A percentile compares a stretch with the other conserved stretches of the same genome.
These are phyloP conservation scores for Temnopleurus reevesii DNA, from an alignment of 53 echinoderm and acorn worm genomes.

Conservation along the genomic window DNA sequence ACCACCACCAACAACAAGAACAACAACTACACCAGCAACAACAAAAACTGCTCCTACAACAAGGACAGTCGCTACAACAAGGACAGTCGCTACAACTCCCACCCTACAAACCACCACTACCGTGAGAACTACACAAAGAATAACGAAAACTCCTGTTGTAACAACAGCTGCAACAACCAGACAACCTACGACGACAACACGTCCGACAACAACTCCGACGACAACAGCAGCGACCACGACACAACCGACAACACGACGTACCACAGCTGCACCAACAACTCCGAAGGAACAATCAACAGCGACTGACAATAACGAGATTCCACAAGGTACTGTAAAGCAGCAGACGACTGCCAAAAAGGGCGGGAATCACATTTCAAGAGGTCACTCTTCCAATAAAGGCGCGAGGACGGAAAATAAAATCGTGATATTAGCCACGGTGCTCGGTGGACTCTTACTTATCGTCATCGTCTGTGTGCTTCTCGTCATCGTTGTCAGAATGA, in stretches of 20 bases:
- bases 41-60: neutral
- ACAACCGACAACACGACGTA: constrained; percentile 10
- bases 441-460: constrained; percentile 69
- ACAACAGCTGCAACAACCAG: constrained; percentile 32
- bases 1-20: neutral
- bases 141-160: constrained; percentile 27
- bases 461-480: constrained; percentile 71
- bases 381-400: neutral
- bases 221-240: constrained; percentile 43
- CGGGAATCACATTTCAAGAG: constrained; percentile 20
- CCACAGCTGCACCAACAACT: constrained; percentile 34
- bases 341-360: constrained; percentile 6
- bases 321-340: neutral
- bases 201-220: neutral
- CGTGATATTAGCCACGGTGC: constrained; percentile 68
- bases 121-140: neutral
- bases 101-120: neutral
- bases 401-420: constrained; percentile 49
- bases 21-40: constrained; percentile 29
- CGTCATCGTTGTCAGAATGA: constrained; percentile 68
- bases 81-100: neutral
- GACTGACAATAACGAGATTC: constrained; percentile 24
- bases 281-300: neutral
- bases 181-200: constrained; percentile 26
- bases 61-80: neutral